Evolutionary conservation across 2,113 vertebrate genomes (phyloP).

Genomic region (Clinocottus analis): DNA sequence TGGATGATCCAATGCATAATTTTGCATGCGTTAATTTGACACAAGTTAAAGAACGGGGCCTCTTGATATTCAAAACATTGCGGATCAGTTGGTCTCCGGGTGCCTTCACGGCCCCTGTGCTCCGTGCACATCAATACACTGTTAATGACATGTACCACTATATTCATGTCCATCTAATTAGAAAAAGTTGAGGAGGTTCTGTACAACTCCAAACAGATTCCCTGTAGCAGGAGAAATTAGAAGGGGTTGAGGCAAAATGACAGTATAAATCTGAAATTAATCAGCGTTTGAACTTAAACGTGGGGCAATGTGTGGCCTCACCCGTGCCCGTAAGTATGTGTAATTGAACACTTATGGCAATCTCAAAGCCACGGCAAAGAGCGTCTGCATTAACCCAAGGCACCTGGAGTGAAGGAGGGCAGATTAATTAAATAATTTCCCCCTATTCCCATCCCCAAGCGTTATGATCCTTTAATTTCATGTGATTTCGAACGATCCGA

Average conservation of each 20-base stretch:
- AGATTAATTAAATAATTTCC: constrained; percentile 68
- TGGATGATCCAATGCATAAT: constrained; percentile 58
- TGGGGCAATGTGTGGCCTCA: constrained; percentile 32
- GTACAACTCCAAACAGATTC: constrained; percentile 60
- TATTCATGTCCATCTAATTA: constrained; percentile 73
- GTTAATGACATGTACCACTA: constrained; percentile 65
- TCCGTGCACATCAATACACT: constrained; percentile 66
- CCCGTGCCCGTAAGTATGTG: constrained; percentile 54
- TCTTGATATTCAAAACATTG: constrained; percentile 41
- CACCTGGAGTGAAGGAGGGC: constrained; percentile 62
- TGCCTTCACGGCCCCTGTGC: constrained; percentile 50
- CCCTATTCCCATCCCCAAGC: constrained; percentile 41
- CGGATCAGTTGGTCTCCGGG: constrained; percentile 46
- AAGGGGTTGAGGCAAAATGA: constrained; percentile 61
- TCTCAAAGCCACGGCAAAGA: constrained; percentile 57
- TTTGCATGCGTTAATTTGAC: constrained; percentile 60
- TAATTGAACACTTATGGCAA: constrained; percentile 72
- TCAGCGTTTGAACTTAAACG: constrained; percentile 70
- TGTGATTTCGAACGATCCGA: constrained; percentile 63
- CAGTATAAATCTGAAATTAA: constrained; percentile 79
- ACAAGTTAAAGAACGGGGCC: constrained; percentile 33
- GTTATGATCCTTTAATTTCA: constrained; percentile 65
- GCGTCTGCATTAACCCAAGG: constrained; percentile 67
- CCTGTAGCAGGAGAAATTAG: constrained; percentile 65
- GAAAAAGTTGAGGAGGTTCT: constrained; percentile 73